A percentile compares a stretch with the other conserved stretches of the same genome.
Evolutionary conservation across 2,797 vertebrate species (phyloP).

Genomic region (Danio jaintianensis): DNA sequence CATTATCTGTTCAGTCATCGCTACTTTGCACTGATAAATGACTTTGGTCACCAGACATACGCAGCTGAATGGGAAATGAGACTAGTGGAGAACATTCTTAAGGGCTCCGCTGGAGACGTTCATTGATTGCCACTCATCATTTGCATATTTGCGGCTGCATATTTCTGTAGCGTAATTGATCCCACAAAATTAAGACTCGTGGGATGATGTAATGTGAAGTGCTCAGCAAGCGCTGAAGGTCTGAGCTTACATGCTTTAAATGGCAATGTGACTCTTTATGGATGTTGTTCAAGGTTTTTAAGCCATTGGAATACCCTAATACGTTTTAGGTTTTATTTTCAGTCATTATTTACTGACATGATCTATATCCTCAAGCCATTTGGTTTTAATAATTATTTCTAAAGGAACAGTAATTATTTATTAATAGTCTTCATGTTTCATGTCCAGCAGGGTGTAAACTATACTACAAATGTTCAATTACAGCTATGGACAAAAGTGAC

Average conservation of each 20-base stretch:
- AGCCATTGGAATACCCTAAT: background rate
- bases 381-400: background rate
- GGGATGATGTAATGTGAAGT: constrained; percentile 38
- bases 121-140: constrained; percentile 38
- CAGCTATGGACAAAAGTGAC: no score
- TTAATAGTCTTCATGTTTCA: background rate
- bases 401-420: background rate
- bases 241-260: background rate
- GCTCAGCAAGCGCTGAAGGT: constrained; percentile 14
- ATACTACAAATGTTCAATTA: no score
- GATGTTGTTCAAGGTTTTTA: constrained; percentile 6
- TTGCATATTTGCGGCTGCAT: constrained; percentile 34
- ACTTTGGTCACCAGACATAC: constrained; percentile 40
- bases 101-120: constrained; percentile 17
- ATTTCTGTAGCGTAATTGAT: constrained; percentile 33
- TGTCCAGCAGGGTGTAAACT: no score
- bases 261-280: background rate
- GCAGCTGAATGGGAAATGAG: constrained; percentile 47
- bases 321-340: background rate
- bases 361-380: background rate
- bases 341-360: background rate
- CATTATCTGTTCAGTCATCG: constrained; percentile 43
- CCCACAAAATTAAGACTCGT: constrained; percentile 14
- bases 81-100: background rate
- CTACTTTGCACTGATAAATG: constrained; percentile 42